These are phyloP conservation scores for Podilymbus podiceps DNA, from an alignment of 2,113 vertebrate species.

Conservation along the genomic window DNA sequence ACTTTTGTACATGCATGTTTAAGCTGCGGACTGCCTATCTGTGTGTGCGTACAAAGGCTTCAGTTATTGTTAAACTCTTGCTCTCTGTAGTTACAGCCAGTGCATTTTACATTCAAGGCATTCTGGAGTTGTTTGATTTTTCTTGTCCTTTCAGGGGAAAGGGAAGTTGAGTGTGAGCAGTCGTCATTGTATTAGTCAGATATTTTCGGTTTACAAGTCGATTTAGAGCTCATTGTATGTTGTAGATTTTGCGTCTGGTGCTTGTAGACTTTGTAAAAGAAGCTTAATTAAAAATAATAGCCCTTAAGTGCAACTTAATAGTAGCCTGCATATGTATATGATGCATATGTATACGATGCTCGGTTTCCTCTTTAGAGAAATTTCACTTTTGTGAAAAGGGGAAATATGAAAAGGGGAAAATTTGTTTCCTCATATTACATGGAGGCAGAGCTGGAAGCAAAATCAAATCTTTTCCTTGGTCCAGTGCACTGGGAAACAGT, in stretches of 20 bases:
- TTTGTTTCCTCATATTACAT: rapidly evolving
- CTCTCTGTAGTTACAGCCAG: not conserved
- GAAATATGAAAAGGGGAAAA: not conserved
- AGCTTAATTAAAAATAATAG: not conserved
- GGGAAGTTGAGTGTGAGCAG: not conserved
- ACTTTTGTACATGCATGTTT: rapidly evolving
- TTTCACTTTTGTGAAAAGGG: not conserved
- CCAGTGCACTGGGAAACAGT: not conserved
- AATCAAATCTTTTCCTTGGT: not conserved
- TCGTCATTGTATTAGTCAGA: not conserved
- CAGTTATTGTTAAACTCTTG: not conserved
- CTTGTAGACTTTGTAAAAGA: not conserved
- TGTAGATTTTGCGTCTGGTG: not conserved
- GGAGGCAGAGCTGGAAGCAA: not conserved
- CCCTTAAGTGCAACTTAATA: not conserved
- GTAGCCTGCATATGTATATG: not conserved
- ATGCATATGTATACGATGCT: not conserved
- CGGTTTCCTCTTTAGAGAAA: not conserved
- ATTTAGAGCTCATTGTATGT: not conserved
- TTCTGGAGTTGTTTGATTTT: not conserved
- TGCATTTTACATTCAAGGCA: not conserved
- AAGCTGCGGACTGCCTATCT: not conserved
- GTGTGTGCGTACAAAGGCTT: not conserved
- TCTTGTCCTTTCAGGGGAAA: not conserved
- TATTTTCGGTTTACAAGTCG: not conserved